These are phyloP conservation scores for Harpagifer antarcticus DNA, from an alignment of 2,797 vertebrate species.

Conservation along the genomic window DNA sequence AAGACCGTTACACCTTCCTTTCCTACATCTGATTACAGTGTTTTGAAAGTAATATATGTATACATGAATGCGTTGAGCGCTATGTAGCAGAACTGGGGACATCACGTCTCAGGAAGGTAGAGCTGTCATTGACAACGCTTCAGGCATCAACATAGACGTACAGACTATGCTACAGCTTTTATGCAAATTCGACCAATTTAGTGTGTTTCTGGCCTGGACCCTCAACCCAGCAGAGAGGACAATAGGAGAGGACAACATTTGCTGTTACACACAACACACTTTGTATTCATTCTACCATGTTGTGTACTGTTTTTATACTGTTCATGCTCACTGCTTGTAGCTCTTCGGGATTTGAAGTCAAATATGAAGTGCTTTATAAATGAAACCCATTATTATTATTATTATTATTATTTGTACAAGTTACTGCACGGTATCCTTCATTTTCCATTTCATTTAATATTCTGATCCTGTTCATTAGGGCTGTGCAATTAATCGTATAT, in stretches of 20 bases:
- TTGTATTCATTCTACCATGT: too few species aligned
- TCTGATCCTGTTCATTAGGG: constrained; percentile 11
- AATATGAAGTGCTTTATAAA: background rate
- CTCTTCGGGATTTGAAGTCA: too few species aligned
- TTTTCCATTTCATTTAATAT: constrained; percentile 12
- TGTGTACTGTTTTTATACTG: too few species aligned
- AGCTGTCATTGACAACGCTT: too few species aligned
- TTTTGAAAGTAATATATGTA: too few species aligned
- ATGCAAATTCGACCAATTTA: constrained; percentile 19
- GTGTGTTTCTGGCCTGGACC: background rate
- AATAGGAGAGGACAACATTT: background rate
- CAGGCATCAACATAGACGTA: background rate
- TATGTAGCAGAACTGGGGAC: too few species aligned
- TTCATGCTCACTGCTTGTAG: too few species aligned
- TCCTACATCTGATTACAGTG: background rate
- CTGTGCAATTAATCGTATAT: too few species aligned
- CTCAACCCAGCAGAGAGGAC: background rate
- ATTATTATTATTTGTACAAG: background rate
- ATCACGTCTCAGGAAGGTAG: too few species aligned
- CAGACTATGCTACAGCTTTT: background rate
- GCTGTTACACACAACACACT: too few species aligned
- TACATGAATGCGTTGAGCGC: too few species aligned
- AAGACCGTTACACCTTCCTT: background rate
- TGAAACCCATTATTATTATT: too few species aligned
- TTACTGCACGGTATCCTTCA: background rate